Evolutionary conservation across 2,888 invertebrate species (phyloP).

Genomic region (Caenorhabditis sp.): DNA sequence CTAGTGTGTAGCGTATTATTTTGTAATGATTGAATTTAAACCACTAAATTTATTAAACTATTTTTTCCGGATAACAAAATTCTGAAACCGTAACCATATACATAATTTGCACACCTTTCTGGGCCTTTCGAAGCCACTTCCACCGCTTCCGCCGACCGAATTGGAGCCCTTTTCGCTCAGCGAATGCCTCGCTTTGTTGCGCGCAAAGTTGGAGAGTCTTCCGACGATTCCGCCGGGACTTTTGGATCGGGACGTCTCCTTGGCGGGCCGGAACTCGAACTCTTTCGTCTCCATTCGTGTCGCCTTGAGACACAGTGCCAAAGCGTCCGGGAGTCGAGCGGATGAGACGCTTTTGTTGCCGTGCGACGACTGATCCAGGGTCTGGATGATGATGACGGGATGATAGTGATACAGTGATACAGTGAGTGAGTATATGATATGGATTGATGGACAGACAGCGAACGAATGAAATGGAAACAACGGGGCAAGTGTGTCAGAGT

Average conservation of each 20-base stretch:
- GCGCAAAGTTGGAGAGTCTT: slow-evolving; percentile 77
- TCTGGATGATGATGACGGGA: slow-evolving; percentile 18
- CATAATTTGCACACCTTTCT: slow-evolving; percentile 54
- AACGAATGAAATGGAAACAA: too few species aligned
- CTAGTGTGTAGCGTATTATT: too few species aligned
- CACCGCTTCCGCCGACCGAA: slow-evolving; percentile 50
- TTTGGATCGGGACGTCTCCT: slow-evolving; percentile 75
- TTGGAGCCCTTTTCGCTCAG: slow-evolving; percentile 73
- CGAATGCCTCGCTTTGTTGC: slow-evolving; percentile 78
- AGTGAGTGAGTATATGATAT: too few species aligned
- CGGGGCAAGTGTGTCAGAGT: slow-evolving; percentile 24
- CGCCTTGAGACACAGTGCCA: slow-evolving; percentile 76
- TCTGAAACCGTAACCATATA: too few species aligned
- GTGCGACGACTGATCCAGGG: slow-evolving; percentile 61
- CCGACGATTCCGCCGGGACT: slow-evolving; percentile 82
- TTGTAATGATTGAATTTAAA: too few species aligned
- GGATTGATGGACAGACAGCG: too few species aligned
- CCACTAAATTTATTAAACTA: too few species aligned
- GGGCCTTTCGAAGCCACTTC: slow-evolving; percentile 58
- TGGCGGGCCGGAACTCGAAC: slow-evolving; percentile 80
- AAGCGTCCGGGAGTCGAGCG: slow-evolving; percentile 78
- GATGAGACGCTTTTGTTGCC: slow-evolving; percentile 63
- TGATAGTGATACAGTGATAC: slow-evolving; percentile 21
- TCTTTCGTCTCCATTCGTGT: slow-evolving; percentile 72
- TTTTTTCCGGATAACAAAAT: too few species aligned